These are phyloP conservation scores for Urocyon cinereoargenteus DNA, from an alignment of 2,797 vertebrate species.

Conservation along the genomic window DNA sequence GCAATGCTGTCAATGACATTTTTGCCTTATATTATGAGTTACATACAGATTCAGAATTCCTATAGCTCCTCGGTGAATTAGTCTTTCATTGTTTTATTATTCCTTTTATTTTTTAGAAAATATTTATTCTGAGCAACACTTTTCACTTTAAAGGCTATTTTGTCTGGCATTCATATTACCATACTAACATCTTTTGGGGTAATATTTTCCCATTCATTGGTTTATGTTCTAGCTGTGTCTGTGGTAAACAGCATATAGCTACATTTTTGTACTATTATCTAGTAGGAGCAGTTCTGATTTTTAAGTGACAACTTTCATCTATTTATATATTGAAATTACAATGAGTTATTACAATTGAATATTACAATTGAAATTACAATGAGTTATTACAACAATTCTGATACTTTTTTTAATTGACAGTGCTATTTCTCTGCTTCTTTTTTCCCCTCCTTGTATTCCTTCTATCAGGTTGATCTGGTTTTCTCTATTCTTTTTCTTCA, in stretches of 20 bases:
- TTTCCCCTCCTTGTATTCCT: neutral
- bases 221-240: conserved; percentile 10
- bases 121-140: neutral
- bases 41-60: conserved; percentile 17
- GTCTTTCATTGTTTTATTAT: neutral
- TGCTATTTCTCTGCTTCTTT: neutral
- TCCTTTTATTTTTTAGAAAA: neutral
- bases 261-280: neutral
- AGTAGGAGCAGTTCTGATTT: conserved; percentile 36
- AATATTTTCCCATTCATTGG: neutral
- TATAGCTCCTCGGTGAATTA: neutral
- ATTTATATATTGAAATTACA: conserved; percentile 20
- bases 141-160: conserved; percentile 27
- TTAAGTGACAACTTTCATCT: conserved; percentile 58
- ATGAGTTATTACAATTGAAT: conserved; percentile 37
- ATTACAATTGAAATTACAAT: too few relatives aligned
- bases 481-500: conserved; percentile 38
- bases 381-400: conserved; percentile 1
- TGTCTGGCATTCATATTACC: conserved; percentile 2
- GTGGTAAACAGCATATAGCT: neutral
- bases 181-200: neutral
- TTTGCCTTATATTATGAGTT: conserved; percentile 8
- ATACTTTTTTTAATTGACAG: neutral
- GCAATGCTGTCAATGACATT: neutral
- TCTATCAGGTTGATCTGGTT: conserved; percentile 1